Conservation (phyloP, 2,888 invertebrate genomes). For the Cactoblastis cactorum region DNA sequence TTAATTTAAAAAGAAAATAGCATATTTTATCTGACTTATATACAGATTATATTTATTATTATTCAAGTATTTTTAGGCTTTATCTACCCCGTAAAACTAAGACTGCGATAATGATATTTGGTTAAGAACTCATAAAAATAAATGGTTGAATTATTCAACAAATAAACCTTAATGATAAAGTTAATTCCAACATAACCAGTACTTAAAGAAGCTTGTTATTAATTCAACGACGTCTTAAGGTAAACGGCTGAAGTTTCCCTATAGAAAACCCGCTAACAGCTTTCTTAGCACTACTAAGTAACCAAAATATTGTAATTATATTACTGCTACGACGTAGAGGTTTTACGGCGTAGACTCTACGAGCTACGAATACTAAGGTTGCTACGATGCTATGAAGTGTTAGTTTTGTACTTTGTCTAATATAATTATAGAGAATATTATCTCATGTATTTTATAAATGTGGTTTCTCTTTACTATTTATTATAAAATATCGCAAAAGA, state of each 20-base stretch:
- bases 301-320: not conserved
- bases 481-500: too few species aligned
- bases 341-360: conserved; percentile 17
- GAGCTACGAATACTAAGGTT: not conserved
- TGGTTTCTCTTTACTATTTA: too few species aligned
- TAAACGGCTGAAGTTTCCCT: conserved; percentile 22
- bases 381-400: conserved; percentile 21
- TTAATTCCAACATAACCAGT: conserved; percentile 20
- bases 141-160: conserved; percentile 14
- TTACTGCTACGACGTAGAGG: conserved; percentile 27
- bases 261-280: conserved; percentile 17
- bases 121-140: too few species aligned
- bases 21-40: too few species aligned
- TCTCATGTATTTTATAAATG: too few species aligned
- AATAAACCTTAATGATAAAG: conserved; percentile 22
- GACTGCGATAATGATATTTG: too few species aligned
- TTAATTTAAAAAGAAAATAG: too few species aligned
- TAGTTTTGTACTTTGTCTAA: not conserved
- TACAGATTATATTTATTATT: too few species aligned
- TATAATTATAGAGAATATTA: too few species aligned
- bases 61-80: too few species aligned
- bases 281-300: conserved; percentile 18
- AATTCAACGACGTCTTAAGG: conserved; percentile 20
- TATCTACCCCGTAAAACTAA: too few species aligned
- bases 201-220: conserved; percentile 24